Percentiles rank a stretch among this genome's conserved stretches.
Evolutionary conservation across 2,888 invertebrate species (phyloP).

Genomic region (Drosophila imparisetae): DNA sequence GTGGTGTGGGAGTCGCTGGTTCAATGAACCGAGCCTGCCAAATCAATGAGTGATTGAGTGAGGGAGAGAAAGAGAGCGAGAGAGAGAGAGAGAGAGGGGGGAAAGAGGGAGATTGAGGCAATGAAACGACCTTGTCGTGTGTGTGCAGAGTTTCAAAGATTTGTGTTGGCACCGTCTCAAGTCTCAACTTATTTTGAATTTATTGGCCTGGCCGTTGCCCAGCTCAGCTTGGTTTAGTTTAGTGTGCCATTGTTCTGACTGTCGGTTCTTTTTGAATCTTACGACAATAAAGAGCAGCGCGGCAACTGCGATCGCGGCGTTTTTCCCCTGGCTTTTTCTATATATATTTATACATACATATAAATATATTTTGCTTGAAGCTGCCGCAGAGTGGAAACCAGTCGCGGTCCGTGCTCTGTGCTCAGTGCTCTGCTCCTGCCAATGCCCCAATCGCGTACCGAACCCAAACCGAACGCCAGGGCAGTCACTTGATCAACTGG

Average conservation of each 20-base stretch:
- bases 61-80: neutral
- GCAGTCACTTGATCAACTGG: constrained; percentile 72
- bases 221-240: constrained; percentile 61
- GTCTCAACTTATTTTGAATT: constrained; percentile 62
- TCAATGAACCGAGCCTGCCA: constrained; percentile 58
- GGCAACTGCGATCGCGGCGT: constrained; percentile 47
- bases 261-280: constrained; percentile 69
- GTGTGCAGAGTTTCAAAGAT: constrained; percentile 32
- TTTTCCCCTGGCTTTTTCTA: constrained; percentile 22
- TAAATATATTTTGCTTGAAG: constrained; percentile 45
- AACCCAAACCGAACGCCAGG: constrained; percentile 44
- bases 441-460: constrained; percentile 63
- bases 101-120: constrained; percentile 1
- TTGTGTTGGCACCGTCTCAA: constrained; percentile 42
- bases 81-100: neutral
- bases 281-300: constrained; percentile 69
- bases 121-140: constrained; percentile 66
- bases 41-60: constrained; percentile 3
- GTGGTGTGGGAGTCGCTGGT: constrained; percentile 66
- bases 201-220: constrained; percentile 50
- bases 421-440: constrained; percentile 61
- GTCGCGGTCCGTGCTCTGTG: constrained; percentile 44
- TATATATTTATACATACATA: neutral
- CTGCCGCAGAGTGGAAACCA: constrained; percentile 66
- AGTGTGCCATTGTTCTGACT: constrained; percentile 77